phyloP scores from a whole-genome alignment of 2,113 vertebrate genomes.

The Malurus elegans region DNA sequence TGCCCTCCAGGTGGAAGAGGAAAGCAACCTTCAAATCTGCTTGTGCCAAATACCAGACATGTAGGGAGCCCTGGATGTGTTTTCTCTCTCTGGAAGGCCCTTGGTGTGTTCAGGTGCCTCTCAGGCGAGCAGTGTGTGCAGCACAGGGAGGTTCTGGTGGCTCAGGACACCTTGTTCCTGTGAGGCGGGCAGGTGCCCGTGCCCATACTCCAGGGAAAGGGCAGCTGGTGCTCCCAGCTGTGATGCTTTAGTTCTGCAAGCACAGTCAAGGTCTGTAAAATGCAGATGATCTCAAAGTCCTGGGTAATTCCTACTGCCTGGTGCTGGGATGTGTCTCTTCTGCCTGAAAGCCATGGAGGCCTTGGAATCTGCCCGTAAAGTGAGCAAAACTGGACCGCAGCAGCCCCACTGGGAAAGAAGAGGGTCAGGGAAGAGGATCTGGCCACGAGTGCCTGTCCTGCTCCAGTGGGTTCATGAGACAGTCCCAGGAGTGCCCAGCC shows the following conservation, averaged over 20 bases:
- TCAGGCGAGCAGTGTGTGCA: background rate
- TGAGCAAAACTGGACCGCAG: background rate
- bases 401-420: background rate
- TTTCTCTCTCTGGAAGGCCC: background rate
- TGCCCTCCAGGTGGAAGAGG: background rate
- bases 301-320: background rate
- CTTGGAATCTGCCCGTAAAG: background rate
- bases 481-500: background rate
- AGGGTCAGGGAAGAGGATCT: fast-evolving
- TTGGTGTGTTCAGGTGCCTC: background rate
- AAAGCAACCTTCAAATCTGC: background rate
- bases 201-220: background rate
- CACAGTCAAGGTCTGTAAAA: background rate
- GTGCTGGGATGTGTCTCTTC: background rate
- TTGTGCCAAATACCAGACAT: background rate
- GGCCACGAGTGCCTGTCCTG: background rate
- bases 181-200: fast-evolving
- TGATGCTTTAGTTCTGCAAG: background rate
- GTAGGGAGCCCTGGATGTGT: background rate
- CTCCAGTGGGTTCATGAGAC: background rate
- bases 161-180: background rate
- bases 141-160: background rate
- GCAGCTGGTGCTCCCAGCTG: background rate
- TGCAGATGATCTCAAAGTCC: background rate
- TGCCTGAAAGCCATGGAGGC: background rate